These are phyloP conservation scores for Puntigrus tetrazona DNA, from an alignment of 2,113 vertebrate species.

Conservation along the genomic window DNA sequence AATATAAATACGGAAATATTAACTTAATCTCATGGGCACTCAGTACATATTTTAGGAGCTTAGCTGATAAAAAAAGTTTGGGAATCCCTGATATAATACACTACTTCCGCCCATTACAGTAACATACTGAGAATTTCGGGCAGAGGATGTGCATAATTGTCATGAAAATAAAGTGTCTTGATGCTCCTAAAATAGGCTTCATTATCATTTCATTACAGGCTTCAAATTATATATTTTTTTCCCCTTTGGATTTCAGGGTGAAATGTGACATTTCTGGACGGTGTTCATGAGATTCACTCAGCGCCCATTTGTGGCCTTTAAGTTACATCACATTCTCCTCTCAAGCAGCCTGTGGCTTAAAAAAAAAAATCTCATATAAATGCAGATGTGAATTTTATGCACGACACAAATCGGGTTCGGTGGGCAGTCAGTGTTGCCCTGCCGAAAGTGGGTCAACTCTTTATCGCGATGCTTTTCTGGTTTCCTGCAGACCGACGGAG, in stretches of 20 bases:
- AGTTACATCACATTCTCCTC: not conserved
- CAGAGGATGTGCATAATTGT: conserved; percentile 1
- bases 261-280: not conserved
- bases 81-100: not conserved
- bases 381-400: conserved; percentile 5
- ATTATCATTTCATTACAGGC: not conserved
- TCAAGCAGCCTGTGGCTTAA: not conserved
- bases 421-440: not conserved
- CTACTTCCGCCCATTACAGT: not conserved
- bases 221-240: not conserved
- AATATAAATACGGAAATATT: not conserved
- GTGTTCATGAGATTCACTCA: not conserved
- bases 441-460: conserved; percentile 17
- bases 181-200: not conserved
- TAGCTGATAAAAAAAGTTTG: not conserved
- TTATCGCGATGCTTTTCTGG: conserved; percentile 17
- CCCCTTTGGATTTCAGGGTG: not conserved
- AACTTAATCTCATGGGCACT: not conserved
- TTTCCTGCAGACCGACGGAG: conserved; percentile 47
- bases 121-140: not conserved
- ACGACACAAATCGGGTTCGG: not conserved
- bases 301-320: not conserved
- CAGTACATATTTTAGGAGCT: not conserved
- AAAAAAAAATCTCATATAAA: conserved; percentile 23
- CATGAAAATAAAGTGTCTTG: conserved; percentile 9